Percentiles rank a stretch among this genome's conserved stretches.
These are phyloP conservation scores for Nephrotoma guestfalica DNA, from an alignment of 2,888 invertebrate species.

Conservation along the genomic window DNA sequence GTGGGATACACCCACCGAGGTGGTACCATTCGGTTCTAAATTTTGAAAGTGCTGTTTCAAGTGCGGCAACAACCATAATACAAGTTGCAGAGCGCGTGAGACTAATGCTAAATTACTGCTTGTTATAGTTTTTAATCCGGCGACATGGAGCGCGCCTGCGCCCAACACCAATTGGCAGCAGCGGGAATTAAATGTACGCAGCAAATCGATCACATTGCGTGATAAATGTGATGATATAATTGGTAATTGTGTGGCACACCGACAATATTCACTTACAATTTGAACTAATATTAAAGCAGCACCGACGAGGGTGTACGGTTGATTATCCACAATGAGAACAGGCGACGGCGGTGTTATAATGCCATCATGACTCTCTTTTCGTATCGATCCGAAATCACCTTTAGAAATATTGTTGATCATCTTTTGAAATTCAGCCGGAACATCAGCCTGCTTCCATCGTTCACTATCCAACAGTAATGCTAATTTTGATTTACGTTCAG, in stretches of 20 bases:
- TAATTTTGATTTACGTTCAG: conserved; percentile 72
- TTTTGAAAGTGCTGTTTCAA: conserved; percentile 53
- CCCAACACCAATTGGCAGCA: conserved; percentile 91
- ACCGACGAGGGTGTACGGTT: conserved; percentile 61
- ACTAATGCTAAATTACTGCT: conserved; percentile 84
- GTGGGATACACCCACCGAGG: conserved; percentile 10
- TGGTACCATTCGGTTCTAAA: conserved; percentile 29
- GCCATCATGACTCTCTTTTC: conserved; percentile 18
- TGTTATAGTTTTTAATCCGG: conserved; percentile 87
- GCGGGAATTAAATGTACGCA: conserved; percentile 74
- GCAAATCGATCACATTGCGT: conserved; percentile 72
- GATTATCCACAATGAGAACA: conserved; percentile 47
- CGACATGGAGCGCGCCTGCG: conserved; percentile 89
- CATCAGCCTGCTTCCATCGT: conserved; percentile 86
- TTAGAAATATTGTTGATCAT: conserved; percentile 55
- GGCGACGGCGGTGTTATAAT: conserved; percentile 35
- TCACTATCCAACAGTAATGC: conserved; percentile 76
- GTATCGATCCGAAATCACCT: conserved; percentile 26
- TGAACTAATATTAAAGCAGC: conserved; percentile 77
- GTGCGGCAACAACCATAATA: conserved; percentile 64
- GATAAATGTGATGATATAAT: conserved; percentile 66
- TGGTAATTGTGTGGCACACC: conserved; percentile 61
- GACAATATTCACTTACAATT: conserved; percentile 87
- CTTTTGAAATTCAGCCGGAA: conserved; percentile 77
- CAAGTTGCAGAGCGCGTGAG: conserved; percentile 66